These are phyloP conservation scores for Alligator sinensis DNA, from an alignment of 2,113 vertebrate genomes.

Conservation along the genomic window DNA sequence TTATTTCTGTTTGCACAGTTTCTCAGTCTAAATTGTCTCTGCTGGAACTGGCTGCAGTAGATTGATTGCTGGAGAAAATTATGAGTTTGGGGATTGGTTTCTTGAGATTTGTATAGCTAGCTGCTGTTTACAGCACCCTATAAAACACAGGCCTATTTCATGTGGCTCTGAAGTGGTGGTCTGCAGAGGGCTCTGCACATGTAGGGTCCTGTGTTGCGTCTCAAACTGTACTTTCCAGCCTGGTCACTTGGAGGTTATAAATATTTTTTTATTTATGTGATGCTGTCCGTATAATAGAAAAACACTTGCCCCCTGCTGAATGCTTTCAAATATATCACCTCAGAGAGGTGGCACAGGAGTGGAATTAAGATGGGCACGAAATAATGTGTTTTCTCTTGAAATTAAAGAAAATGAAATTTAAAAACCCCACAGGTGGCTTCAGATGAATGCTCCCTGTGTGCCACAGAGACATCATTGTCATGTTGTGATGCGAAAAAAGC, in stretches of 20 bases:
- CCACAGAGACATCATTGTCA: not conserved
- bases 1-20: not conserved
- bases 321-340: not conserved
- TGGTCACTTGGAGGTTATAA: not conserved
- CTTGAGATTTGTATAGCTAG: not conserved
- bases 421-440: not conserved
- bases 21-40: not conserved
- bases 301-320: not conserved
- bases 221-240: not conserved
- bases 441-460: not conserved
- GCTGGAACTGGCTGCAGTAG: not conserved
- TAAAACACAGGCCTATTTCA: accelerated
- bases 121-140: not conserved
- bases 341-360: not conserved
- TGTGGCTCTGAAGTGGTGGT: not conserved
- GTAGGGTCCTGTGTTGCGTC: not conserved
- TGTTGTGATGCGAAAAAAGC: not conserved
- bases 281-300: not conserved
- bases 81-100: not conserved
- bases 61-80: not conserved
- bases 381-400: not conserved
- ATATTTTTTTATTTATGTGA: not conserved
- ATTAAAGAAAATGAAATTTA: not conserved
- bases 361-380: not conserved
- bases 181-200: not conserved